Conservation (phyloP, 2,797 vertebrate genomes). For the Peromyscus attwateri region DNA sequence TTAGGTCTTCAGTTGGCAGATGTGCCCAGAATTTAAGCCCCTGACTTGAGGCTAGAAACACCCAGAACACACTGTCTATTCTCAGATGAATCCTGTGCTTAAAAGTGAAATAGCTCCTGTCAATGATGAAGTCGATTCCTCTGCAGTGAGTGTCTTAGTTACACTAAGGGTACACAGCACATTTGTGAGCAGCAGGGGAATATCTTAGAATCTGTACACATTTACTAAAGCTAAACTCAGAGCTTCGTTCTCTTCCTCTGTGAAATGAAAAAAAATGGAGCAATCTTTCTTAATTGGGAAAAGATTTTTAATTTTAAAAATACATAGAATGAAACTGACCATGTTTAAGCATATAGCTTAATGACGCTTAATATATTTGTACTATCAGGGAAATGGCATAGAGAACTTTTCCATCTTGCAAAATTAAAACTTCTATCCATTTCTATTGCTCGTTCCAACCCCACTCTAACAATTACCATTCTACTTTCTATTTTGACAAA, state of each 20-base stretch:
- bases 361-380: neutral
- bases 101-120: neutral
- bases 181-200: neutral
- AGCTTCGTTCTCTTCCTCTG: neutral
- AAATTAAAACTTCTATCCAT: neutral
- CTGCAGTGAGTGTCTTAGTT: constrained; percentile 49
- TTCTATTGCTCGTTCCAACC: fast-evolving
- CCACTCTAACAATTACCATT: neutral
- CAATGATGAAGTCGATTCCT: neutral
- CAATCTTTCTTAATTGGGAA: constrained; percentile 25
- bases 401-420: neutral
- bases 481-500: neutral
- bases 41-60: neutral
- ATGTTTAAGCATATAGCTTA: constrained; percentile 17
- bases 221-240: neutral
- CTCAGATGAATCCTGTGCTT: constrained; percentile 21
- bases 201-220: neutral
- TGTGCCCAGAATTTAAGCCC: neutral
- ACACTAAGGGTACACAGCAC: neutral
- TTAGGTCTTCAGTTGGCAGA: neutral
- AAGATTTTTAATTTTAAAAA: neutral
- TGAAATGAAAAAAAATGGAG: constrained; percentile 1
- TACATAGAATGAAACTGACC: neutral
- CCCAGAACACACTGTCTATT: neutral
- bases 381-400: neutral